Evolutionary conservation across 2,888 invertebrate genomes (phyloP).

Genomic region (Nematopogon swammerdamellus): DNA sequence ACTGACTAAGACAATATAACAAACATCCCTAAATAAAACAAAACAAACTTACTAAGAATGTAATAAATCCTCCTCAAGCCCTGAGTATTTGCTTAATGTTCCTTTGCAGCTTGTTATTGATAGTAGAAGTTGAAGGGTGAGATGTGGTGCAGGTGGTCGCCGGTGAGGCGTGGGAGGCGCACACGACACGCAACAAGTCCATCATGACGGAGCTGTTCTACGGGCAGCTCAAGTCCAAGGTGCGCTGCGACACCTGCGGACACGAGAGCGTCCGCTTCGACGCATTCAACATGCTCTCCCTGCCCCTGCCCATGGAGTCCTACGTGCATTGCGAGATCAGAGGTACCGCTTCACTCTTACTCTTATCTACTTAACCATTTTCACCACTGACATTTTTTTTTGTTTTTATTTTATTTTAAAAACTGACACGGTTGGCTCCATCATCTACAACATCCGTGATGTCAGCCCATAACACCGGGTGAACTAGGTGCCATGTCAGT

Average conservation of each 20-base stretch:
- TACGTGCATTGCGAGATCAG: slow-evolving; percentile 73
- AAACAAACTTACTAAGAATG: too few species aligned
- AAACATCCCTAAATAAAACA: too few species aligned
- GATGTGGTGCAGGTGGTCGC: slow-evolving; percentile 61
- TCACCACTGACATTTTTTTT: not conserved
- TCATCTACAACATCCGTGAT: too few species aligned
- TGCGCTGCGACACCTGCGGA: slow-evolving; percentile 78
- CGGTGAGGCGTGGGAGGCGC: slow-evolving; percentile 80
- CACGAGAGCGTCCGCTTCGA: slow-evolving; percentile 87
- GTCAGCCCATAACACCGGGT: too few species aligned
- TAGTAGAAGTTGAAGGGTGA: too few species aligned
- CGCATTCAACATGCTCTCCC: slow-evolving; percentile 85
- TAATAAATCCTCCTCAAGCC: too few species aligned
- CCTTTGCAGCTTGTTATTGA: too few species aligned
- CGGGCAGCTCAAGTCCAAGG: slow-evolving; percentile 87
- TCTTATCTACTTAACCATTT: slow-evolving; percentile 2
- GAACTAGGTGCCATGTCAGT: too few species aligned
- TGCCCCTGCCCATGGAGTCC: slow-evolving; percentile 89
- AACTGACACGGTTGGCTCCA: too few species aligned
- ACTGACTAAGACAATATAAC: too few species aligned
- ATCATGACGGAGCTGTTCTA: slow-evolving; percentile 89
- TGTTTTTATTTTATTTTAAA: slow-evolving; percentile 5
- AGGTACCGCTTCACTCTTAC: too few species aligned
- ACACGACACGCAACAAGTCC: slow-evolving; percentile 77
- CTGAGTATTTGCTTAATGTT: too few species aligned